A percentile compares a stretch with the other conserved stretches of the same genome.
These are phyloP conservation scores for Cirrhinus mrigala DNA, from an alignment of 2,797 vertebrate species.

Conservation along the genomic window DNA sequence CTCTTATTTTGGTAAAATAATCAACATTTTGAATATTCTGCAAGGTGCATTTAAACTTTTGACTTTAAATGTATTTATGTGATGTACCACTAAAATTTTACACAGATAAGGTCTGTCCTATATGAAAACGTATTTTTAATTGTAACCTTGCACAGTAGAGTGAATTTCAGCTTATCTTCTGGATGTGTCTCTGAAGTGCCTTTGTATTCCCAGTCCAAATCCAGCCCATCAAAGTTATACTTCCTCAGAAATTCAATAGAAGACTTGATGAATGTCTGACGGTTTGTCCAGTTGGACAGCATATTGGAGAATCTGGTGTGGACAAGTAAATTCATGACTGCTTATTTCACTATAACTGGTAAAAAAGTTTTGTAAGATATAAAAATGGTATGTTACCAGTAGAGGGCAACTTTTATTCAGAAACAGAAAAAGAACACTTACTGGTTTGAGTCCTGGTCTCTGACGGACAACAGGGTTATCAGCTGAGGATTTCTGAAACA, in stretches of 20 bases:
- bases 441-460: slow-evolving; percentile 83
- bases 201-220: slow-evolving; percentile 88
- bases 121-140: background rate
- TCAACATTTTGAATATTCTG: too few species aligned
- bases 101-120: too few species aligned
- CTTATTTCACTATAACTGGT: background rate
- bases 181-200: slow-evolving; percentile 80
- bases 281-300: slow-evolving; percentile 76
- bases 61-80: background rate
- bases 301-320: slow-evolving; percentile 81
- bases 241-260: slow-evolving; percentile 79
- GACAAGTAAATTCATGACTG: background rate
- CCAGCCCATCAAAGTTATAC: slow-evolving; percentile 84
- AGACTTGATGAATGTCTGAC: slow-evolving; percentile 82
- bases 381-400: background rate
- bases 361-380: too few species aligned
- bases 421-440: slow-evolving; percentile 65
- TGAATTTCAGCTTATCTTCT: slow-evolving; percentile 79
- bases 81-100: background rate
- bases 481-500: slow-evolving; percentile 77
- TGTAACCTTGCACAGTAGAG: slow-evolving; percentile 78
- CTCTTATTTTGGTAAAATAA: too few species aligned
- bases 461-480: slow-evolving; percentile 82
- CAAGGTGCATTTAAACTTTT: too few species aligned
- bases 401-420: slow-evolving; percentile 28